Percentiles rank a stretch among this genome's conserved stretches.
Conservation (phyloP, 35 echinoderm and acorn worm species). For the Nesometra sesokonis region DNA sequence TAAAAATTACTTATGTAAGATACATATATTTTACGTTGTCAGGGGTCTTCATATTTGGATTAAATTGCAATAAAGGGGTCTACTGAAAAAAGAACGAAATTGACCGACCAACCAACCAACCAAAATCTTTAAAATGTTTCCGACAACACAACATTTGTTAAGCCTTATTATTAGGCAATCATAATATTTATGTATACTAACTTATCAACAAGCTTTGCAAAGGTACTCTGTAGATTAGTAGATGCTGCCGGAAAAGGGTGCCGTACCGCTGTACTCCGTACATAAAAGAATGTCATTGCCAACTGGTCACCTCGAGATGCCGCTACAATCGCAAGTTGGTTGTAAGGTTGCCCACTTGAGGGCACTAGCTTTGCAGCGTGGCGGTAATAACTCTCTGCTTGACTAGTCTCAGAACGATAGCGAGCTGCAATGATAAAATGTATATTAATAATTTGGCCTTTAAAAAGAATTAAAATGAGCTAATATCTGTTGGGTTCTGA, state of each 20-base stretch:
- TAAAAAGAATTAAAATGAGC: no score
- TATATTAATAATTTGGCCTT: background rate
- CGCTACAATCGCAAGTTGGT: constrained; percentile 93
- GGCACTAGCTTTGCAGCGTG: constrained; percentile 93
- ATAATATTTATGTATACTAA: constrained; percentile 24
- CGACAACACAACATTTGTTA: no score
- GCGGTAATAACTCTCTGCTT: constrained; percentile 89
- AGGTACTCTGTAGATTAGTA: constrained; percentile 95
- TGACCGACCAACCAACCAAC: no score
- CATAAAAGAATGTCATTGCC: constrained; percentile 95
- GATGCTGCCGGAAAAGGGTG: constrained; percentile 94
- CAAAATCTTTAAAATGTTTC: no score
- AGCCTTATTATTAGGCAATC: no score
- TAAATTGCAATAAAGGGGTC: no score
- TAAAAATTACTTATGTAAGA: no score
- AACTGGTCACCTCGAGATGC: constrained; percentile 88
- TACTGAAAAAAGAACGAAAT: no score
- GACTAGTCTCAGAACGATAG: constrained; percentile 83
- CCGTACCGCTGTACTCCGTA: constrained; percentile 90
- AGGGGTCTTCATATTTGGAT: no score
- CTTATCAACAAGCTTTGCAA: constrained; percentile 95
- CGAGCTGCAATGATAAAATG: constrained; percentile 36
- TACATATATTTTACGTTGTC: no score
- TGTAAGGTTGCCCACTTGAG: constrained; percentile 93
- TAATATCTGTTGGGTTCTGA: no score